Base-by-base conservation (phyloP, 37 sponge, comb jelly and placozoan species). In the Aplysina aerophoba region DNA sequence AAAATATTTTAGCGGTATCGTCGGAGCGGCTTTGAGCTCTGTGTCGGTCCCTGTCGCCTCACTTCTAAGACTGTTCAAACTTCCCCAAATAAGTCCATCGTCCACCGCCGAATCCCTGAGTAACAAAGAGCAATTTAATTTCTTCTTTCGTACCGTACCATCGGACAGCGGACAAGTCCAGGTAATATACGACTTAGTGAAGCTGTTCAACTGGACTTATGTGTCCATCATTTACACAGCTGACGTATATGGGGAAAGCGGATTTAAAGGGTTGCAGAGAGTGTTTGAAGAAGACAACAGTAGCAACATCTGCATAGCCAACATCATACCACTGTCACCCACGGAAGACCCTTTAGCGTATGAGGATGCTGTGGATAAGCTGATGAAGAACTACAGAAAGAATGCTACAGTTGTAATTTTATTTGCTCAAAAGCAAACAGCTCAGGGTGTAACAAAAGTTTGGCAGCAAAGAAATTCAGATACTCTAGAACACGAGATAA, bases 71-170 rank as follows among this genome's bases (percentile, higher is more conserved):
- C 22, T 79, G 25, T 83, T 83, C 35, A 20, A 35, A 22, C n/a
- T 83, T n/a, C 73, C 84, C 6, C 75, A 50, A 14, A 79, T 83
- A 25, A 83, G 84, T 80, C 77, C 77, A 31, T 80, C 84, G 11
- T 79, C 82, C 21, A 83, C 84, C 5, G n/a, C 54, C 3, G 73
- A 36, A 30, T 24, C 73, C 6, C 80, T 83, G 16, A 79, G 82
- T 11, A 79, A 83, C 54, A 38, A 59, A 38, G 34, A 79, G 8
- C 33, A 57, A 4, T 83, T 74, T 31, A 15, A n/a, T 5, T 83
- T 27, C 27, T 83, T 83, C 15, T 80, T 80, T 5, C 84, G 84
- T 27, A 79, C 84, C 6, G 39, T 83, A 30, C 84, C 84, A 50
- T n/a, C 84, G 24, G 84, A 83, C 61, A 41, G 24, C 22, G 30